phyloP scores from a whole-genome alignment of 37 sponge, comb jelly and placozoan genomes.

The Ianthella basta region DNA sequence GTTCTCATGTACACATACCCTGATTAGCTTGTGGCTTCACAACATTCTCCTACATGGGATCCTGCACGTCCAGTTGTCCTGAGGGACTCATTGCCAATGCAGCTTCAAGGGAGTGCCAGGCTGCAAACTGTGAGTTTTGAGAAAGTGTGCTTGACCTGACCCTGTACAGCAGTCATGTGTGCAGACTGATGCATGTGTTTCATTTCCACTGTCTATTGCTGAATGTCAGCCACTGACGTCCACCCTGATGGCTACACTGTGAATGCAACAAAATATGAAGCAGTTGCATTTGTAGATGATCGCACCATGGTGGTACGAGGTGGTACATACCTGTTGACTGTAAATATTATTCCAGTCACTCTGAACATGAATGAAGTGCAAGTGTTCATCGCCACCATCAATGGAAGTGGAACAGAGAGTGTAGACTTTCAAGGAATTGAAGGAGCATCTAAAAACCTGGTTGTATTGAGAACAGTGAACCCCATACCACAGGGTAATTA shows the following conservation, averaged over 20 bases:
- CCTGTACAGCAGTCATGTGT: too few species aligned
- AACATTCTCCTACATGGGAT: too few species aligned
- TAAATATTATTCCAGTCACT: neutral
- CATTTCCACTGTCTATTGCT: neutral
- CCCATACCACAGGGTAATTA: neutral
- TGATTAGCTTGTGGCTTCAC: too few species aligned
- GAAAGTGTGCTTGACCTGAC: too few species aligned
- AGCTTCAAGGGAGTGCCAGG: too few species aligned
- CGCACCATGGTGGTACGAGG: neutral
- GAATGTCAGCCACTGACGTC: neutral
- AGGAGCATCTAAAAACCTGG: neutral
- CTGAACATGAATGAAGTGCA: neutral
- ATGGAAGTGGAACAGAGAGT: too few species aligned
- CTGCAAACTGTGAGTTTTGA: too few species aligned
- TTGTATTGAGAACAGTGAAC: neutral
- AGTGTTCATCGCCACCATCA: neutral
- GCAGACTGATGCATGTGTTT: too few species aligned
- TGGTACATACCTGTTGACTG: slow-evolving; percentile 7
- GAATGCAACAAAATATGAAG: slow-evolving; percentile 15
- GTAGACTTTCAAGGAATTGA: neutral
- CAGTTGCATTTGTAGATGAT: slow-evolving; percentile 1
- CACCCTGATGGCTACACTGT: slow-evolving; percentile 12
- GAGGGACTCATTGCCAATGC: too few species aligned
- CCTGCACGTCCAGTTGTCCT: too few species aligned
- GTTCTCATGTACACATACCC: too few species aligned